Base-by-base conservation (phyloP, 2,113 vertebrate genomes). In the Albula glossodonta region DNA sequence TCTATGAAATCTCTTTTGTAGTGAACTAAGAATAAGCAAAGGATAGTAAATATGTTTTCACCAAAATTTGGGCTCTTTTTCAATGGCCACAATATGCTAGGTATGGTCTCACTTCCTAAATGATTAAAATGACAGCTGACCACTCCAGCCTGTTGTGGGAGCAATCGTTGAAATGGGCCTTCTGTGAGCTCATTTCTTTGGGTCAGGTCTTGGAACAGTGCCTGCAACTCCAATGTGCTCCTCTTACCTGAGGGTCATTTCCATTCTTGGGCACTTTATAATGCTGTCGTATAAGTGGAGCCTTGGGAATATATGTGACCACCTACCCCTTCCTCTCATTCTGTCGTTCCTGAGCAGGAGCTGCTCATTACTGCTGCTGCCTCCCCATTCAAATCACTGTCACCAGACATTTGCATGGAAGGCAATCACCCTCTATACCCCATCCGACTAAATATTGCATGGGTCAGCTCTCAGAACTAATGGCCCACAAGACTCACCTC, bases 201-300 rank as follows among this genome's bases (percentile, higher is more conserved):
- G 82, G 83, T 81, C 17, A 7, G 60, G 60, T 15, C 19, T 19
- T 92, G 31, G 83, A 85, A 90, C 88, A 84, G 86, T 84, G 88
- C 85, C 88, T 93, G 83, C 81, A 90, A 80, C 85, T 86, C 88
- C 70, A 91, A 84, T 88, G 85, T 53, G 84, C 49, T 91, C 91
- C 87, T 89, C 85, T 89, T 93, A 94, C 87, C 89, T 90, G 70
- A 87, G 90, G 89, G 89, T 94, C 91, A 93, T 95, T 93, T 93
- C 91, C 90, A 92, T 92, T 93, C 92, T 93, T 53, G 88, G 87
- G 12, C 90, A 89, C 92, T 91, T 89, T 91, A 90, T 87, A 94
- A 84, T 89, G 60, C 83, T 93, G 89, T 86, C 90, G 90, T 91
- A 89, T 92, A 88, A 74, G 91, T 93, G 94, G 90, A 87, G 91